phyloP scores from a whole-genome alignment of 2,113 vertebrate species.

The Nibea albiflora region DNA sequence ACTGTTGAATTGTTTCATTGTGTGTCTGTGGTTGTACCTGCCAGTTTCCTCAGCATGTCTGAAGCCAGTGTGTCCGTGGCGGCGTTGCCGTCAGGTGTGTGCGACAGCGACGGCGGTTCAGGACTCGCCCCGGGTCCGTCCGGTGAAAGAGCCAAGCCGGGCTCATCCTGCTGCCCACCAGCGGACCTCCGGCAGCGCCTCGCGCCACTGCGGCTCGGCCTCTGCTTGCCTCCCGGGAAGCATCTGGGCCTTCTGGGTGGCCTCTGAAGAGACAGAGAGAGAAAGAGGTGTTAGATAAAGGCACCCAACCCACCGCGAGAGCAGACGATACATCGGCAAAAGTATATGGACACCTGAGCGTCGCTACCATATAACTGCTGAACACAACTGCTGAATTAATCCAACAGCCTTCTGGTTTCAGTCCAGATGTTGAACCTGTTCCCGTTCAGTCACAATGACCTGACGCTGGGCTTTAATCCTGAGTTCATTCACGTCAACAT shows the following conservation, averaged over 20 bases:
- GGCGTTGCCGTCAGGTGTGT: conserved; percentile 64
- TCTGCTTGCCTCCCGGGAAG: conserved; percentile 65
- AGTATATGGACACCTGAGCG: background rate
- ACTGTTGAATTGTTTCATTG: no score
- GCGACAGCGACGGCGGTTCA: conserved; percentile 70
- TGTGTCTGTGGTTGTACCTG: conserved; percentile 54
- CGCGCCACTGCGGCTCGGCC: conserved; percentile 35
- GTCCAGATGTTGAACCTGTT: no score
- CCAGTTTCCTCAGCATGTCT: conserved; percentile 77
- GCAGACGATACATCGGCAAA: background rate
- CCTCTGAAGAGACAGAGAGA: conserved; percentile 53
- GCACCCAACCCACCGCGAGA: background rate
- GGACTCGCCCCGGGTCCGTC: conserved; percentile 80
- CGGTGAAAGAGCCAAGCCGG: conserved; percentile 76
- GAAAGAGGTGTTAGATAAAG: background rate
- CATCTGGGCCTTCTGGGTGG: conserved; percentile 77
- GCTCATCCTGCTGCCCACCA: conserved; percentile 75
- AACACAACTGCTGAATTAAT: no score
- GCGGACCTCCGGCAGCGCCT: conserved; percentile 18
- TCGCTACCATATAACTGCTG: background rate
- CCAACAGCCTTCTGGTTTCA: no score
- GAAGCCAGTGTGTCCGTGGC: conserved; percentile 70
- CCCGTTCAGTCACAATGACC: no score
- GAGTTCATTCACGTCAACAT: no score
- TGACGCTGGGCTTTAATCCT: no score